Evolutionary conservation across 30 jellyfish, hydroid and myxozoan species (phyloP).

Genomic region (Pseudorhiza aurosa): DNA sequence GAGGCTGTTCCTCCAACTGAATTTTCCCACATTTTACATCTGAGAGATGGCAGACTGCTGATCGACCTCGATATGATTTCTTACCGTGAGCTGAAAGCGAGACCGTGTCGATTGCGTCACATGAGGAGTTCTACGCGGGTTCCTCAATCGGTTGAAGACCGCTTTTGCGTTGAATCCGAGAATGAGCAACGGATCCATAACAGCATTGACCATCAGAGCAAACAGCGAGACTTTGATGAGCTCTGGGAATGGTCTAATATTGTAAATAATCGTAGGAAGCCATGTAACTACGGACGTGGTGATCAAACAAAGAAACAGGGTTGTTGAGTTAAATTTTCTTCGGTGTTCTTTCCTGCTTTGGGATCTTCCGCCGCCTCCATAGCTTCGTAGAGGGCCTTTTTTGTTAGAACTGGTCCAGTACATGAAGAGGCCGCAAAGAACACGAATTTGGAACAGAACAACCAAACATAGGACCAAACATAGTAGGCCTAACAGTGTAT

Average conservation of each 20-base stretch:
- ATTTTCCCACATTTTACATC: no score
- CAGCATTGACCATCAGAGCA: conserved; percentile 46
- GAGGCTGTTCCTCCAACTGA: no score
- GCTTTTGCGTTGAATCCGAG: conserved; percentile 20
- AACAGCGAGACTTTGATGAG: conserved; percentile 43
- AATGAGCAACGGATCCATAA: conserved; percentile 49
- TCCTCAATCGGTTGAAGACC: background rate
- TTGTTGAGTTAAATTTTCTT: conserved; percentile 13
- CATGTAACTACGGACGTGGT: conserved; percentile 51
- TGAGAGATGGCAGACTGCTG: background rate
- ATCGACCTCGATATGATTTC: background rate
- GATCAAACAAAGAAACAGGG: conserved; percentile 26
- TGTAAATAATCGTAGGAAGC: conserved; percentile 62
- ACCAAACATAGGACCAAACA: background rate
- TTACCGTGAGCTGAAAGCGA: background rate
- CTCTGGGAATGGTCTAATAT: conserved; percentile 11
- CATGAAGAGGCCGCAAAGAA: conserved; percentile 22
- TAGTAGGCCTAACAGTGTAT: conserved; percentile 24
- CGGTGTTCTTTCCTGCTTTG: conserved; percentile 19
- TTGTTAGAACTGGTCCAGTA: conserved; percentile 44
- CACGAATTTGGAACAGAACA: conserved; percentile 22
- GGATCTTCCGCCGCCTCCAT: conserved; percentile 1
- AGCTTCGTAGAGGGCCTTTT: conserved; percentile 5
- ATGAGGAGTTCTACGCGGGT: background rate
- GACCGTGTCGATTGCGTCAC: background rate